Evolutionary conservation across 2,797 vertebrate genomes (phyloP), one percentile per base, ranked within the genome.

Genomic region (Anas bernieri): DNA sequence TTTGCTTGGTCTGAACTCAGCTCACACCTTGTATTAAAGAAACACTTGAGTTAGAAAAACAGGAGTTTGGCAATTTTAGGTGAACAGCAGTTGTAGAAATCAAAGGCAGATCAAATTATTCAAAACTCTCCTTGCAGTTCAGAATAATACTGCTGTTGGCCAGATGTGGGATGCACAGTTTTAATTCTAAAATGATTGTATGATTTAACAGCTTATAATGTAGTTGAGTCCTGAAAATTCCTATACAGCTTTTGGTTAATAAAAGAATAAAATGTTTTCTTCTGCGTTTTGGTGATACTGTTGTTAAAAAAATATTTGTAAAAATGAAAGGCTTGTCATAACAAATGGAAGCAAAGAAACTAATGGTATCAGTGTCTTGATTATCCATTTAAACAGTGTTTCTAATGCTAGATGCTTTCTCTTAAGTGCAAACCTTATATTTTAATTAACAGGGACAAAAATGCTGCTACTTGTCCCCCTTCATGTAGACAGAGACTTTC

Each of bases 1-100:
- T 94, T 92, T 1, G 50, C 75, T 91, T 79, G 39, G 43, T 81
- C 77, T 90, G 66, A 21, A 14, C 39, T 83, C 58, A 8, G 73
- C 67, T 75, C 76, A 50, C 63, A 92, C 83, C 86, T 92, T 94
- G 37, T 81, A 62, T 67, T 91, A 83, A 91, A 86, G 83, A 92
- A 93, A 43, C 20, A 7, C 52, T 81, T 56, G 12, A 6, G 37
- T 82, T 86, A 86, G 89, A 78, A 91, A 88, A 92, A 31, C 21
- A 52, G 7, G 48, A 62, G 17, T 61, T 58, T 41, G 58, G 31
- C 0, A 0, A 33, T 74, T 92, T 80, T 77, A 63, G 20, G 11
- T 80, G 48, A 88, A 59, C 3, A 10, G 22, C 61, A 17, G 58
- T n/a, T 18, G 48, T 91, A 64, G 55, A 80, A 80, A 83, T 83